phyloP scores from a whole-genome alignment of 2,797 vertebrate species.

The Rhadinocentrus ornatus region DNA sequence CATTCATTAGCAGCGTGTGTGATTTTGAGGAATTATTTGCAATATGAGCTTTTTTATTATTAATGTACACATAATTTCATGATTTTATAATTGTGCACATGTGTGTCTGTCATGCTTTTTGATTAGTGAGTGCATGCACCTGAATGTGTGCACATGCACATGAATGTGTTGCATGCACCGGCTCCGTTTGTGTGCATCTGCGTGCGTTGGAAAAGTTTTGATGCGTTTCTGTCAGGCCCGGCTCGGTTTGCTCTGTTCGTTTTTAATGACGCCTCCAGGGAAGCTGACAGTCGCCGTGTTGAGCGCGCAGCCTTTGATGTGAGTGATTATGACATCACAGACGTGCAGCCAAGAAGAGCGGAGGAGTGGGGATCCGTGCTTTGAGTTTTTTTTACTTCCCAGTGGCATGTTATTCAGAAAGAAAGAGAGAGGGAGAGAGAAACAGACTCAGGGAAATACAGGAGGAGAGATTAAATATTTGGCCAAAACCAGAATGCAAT shows the following conservation, averaged over 20 bases:
- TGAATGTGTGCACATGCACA: constrained; percentile 6
- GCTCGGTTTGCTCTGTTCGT: constrained; percentile 81
- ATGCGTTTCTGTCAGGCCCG: constrained; percentile 81
- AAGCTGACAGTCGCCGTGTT: constrained; percentile 85
- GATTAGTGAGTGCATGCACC: constrained; percentile 14
- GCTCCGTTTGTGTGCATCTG: constrained; percentile 26
- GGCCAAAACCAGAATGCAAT: constrained; percentile 72
- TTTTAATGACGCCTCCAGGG: constrained; percentile 89
- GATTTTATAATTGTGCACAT: constrained; percentile 29
- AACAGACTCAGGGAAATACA: constrained; percentile 32
- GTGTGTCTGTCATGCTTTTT: constrained; percentile 13
- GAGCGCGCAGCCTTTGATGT: constrained; percentile 84
- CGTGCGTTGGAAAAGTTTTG: constrained; percentile 72
- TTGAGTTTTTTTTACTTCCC: constrained; percentile 61
- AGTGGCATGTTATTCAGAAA: constrained; percentile 74
- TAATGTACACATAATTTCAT: constrained; percentile 29
- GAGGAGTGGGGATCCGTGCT: constrained; percentile 78
- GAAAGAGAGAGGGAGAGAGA: constrained; percentile 51
- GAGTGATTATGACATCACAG: constrained; percentile 87
- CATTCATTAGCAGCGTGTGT: constrained; percentile 13
- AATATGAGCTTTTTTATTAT: constrained; percentile 41
- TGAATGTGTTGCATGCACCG: background rate
- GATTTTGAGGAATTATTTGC: constrained; percentile 25
- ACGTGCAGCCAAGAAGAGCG: constrained; percentile 80
- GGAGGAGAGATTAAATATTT: constrained; percentile 77